Evolutionary conservation across 2,113 vertebrate genomes (phyloP), one percentile per base, ranked within the genome.

Genomic region (Pundamilia nyererei): DNA sequence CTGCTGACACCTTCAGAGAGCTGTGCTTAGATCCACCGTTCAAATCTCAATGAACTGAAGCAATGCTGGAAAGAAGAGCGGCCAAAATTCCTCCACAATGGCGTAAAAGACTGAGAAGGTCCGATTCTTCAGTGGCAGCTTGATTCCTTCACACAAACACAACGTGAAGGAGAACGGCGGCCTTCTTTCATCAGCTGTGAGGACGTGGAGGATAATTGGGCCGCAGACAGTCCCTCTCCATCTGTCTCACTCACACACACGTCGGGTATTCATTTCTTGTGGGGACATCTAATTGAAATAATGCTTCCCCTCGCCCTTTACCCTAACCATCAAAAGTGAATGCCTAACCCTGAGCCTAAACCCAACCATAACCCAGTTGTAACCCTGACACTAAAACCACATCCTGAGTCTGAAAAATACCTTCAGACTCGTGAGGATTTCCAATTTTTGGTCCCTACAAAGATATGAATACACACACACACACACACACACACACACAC

Each of bases 171-270:
- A 58, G 2, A 3, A 29, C 56, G 5, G 8, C 2, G 26, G 8
- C 8, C 54, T 40, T 56, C 1, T 19, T 58, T 29, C 35, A 58
- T 7, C 38, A 26, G 53, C 35, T 58, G 54, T 12, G 33, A 40
- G 21, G 53, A 80, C 31, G 45, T 13, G 10, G 45, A 9, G 26
- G 54, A 81, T 90, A 88, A 90, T 92, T 47, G 88, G 83, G 90
- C 91, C 87, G 90, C 80, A 5, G 84, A 79, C 62, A 90, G 84
- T 95, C 94, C 92, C 84, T 79, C 72, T 94, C 94, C 93, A 90
- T 94, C 90, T 86, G 87, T 88, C 84, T 26, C 86, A 5, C 87
- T 21, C 82, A 21, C 12, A n/a, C 40, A 47, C 9, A 55, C 1
- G 54, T 8, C 1, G 12, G 54, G 24, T 56, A 9, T 29, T 29